Evolutionary conservation across 1,140 invertebrate genomes (phyloP), one percentile per base, ranked within the genome.

Genomic region (Hylaeus volcanicus): DNA sequence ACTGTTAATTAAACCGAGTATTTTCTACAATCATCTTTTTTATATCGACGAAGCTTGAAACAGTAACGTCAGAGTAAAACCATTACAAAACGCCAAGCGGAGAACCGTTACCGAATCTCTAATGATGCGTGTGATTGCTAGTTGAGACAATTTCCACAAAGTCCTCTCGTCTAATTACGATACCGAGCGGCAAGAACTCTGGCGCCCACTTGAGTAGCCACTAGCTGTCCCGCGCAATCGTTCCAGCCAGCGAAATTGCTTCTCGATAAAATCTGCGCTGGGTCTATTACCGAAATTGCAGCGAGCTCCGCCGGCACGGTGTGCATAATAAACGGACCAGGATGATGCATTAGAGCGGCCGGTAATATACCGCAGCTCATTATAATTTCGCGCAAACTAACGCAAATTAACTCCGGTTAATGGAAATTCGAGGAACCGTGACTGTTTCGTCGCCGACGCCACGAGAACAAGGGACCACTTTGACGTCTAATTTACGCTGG

Each of bases 401-500:
- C 51, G 15, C 15, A 26, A 26, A 26, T 26, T 26, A 26, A 26
- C 26, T 26, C 0, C 26, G 26, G 51, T 70, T 70, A 70, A 70
- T 70, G 51, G 68, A 70, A 56, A 70, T 4, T 15, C 15, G 69
- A n/a, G 56, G 26, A 12, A 39, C 55, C 55, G 55, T 26, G 55
- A 45, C 41, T 72, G 56, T 72, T 72, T 60, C 45, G 39, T 64
- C 72, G 72, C n/a, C n/a, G n/a, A 65, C 48, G 51, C 11, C 26
- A 26, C 51, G 14, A 1, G 26, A 61, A 55, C 43, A 5, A 8
- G 48, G 37, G 73, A 14, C 26, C 76, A 37, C 43, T 65, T 64
- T 55, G 63, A 76, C 73, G 60, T 76, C 12, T 51, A 70, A 84
- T 77, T 82, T 63, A 69, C 64, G 56, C 61, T 53, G 73, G 68